Base-by-base conservation (phyloP, 2,113 vertebrate genomes). In the Rhinolophus sinicus region DNA sequence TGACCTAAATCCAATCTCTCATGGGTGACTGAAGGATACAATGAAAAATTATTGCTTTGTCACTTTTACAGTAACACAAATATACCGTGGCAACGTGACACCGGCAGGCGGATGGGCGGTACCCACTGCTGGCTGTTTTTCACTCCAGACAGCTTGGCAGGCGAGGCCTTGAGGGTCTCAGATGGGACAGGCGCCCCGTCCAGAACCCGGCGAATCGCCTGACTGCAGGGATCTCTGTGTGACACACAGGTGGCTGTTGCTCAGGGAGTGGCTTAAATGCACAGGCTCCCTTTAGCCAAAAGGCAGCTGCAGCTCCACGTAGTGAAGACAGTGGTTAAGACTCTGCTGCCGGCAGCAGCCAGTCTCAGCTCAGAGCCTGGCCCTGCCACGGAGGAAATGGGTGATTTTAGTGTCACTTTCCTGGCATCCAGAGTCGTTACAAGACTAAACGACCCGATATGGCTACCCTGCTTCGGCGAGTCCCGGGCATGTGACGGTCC, bases 1-100 rank as follows among this genome's bases (percentile, higher is more conserved):
- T 98, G 97, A 98, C 97, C 97, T 98, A 98, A 98, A 98, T 98
- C 97, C 94, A 98, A 98, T 98, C 98, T 98, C 98, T 98, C 98
- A 98, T 97, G 98, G 98, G 97, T 97, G 98, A 97, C 95, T 98
- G 98, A 98, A 98, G 97, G 97, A 98, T 98, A 96, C 97, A 98
- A 98, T 98, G 98, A 98, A 98, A 98, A 98, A 98, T 97, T 97
- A 98, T 95, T 93, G 96, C 94, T 98, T 98, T 98, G 98, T 98
- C 98, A 98, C 97, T 98, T 97, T 98, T 97, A 98, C 97, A 96
- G 96, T 94, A 95, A 95, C 81, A 92, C 91, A 98, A 98, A 98
- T 97, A 98, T 88, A 96, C 93, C 94, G 94, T 21, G 65, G 96
- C 90, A 73, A 96, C 78, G 85, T 76, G 86, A 50, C 84, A 81